phyloP scores from a whole-genome alignment of 2,888 invertebrate genomes.

The Petrolisthes manimaculis region DNA sequence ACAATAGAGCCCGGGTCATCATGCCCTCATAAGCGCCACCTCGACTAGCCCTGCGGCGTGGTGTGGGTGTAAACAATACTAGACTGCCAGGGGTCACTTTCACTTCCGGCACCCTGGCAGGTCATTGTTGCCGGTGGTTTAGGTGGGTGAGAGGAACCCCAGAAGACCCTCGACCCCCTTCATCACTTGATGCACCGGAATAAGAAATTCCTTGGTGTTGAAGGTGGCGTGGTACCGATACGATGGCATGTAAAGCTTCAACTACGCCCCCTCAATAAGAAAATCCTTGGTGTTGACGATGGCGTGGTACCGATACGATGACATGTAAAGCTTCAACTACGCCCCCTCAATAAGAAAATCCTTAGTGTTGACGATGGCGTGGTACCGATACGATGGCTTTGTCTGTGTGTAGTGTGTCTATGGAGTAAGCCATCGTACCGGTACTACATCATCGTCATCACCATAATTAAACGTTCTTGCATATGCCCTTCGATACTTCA shows the following conservation, averaged over 20 bases:
- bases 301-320: neutral
- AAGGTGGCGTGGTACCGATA: neutral
- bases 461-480: neutral
- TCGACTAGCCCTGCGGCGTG: neutral
- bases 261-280: neutral
- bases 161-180: no score
- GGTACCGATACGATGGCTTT: no score
- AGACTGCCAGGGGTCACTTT: constrained; percentile 42
- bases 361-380: constrained; percentile 6
- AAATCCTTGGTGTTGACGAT: constrained; percentile 4
- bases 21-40: neutral
- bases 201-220: neutral
- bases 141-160: no score
- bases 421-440: no score
- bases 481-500: neutral
- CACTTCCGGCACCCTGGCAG: constrained; percentile 45
- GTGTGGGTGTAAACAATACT: constrained; percentile 38
- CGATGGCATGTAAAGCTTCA: neutral
- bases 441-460: neutral
- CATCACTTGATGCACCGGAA: neutral
- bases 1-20: neutral
- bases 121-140: constrained; percentile 25
- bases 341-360: neutral
- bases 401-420: neutral
- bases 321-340: neutral